Conservation (phyloP, 2,113 vertebrate species). For the Chaetorhynchus papuensis region DNA sequence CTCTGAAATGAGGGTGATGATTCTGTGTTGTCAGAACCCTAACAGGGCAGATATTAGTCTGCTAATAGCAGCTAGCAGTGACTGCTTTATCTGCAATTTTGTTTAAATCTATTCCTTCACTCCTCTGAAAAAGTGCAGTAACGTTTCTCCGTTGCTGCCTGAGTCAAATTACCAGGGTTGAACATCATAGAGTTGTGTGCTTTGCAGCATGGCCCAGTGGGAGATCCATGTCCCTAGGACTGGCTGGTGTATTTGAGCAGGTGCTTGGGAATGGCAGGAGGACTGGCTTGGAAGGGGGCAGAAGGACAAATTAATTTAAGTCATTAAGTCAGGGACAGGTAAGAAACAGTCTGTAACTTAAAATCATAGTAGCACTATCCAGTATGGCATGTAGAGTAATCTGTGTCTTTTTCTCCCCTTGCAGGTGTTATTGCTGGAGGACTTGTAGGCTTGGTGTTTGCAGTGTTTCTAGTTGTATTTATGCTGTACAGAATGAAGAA, state of each 20-base stretch:
- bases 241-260: background rate
- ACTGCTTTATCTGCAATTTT: background rate
- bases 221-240: background rate
- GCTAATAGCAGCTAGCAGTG: background rate
- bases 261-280: background rate
- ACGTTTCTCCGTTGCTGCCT: background rate
- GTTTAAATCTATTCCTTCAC: background rate
- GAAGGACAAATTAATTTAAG: background rate
- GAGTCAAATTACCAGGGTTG: background rate
- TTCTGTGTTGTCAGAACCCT: background rate
- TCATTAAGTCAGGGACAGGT: background rate
- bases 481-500: constrained; percentile 86
- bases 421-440: constrained; percentile 84
- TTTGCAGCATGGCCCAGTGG: background rate
- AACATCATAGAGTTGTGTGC: background rate
- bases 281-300: background rate
- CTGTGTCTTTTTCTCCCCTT: background rate
- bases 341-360: background rate
- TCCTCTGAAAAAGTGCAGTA: background rate
- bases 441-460: constrained; percentile 75
- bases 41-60: background rate
- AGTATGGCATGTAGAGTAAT: background rate
- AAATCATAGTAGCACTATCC: background rate
- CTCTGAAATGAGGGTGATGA: background rate
- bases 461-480: constrained; percentile 73